Percentiles rank a stretch among this genome's conserved stretches.
These are phyloP conservation scores for Itoplectis maculator DNA, from an alignment of 2,888 invertebrate genomes.

Conservation along the genomic window DNA sequence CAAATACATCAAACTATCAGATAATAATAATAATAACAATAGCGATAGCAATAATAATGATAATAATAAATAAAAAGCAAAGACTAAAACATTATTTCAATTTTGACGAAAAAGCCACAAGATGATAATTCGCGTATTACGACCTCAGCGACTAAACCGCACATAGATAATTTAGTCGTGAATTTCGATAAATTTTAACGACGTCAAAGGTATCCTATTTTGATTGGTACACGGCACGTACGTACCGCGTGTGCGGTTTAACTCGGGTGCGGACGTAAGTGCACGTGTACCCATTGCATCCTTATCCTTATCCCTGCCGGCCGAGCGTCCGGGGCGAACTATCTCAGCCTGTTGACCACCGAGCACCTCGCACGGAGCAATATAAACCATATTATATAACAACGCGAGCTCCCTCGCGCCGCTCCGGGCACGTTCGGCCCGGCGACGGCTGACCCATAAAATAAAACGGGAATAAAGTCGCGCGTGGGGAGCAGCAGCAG, in stretches of 20 bases:
- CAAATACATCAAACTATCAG: no score
- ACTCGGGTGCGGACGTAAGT: neutral
- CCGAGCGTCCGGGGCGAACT: neutral
- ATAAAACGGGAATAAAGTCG: constrained; percentile 26
- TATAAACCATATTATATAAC: constrained; percentile 12
- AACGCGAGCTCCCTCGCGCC: constrained; percentile 3
- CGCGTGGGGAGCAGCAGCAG: neutral
- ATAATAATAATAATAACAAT: no score
- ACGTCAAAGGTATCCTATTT: neutral
- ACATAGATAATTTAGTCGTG: neutral
- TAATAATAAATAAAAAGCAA: no score
- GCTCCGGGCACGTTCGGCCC: neutral
- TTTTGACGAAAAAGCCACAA: no score
- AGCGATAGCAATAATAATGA: no score
- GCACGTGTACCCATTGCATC: neutral
- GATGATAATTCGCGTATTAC: no score
- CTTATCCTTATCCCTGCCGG: neutral
- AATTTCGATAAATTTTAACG: constrained; percentile 1
- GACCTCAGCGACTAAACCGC: neutral
- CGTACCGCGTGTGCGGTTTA: neutral
- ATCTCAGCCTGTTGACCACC: constrained; percentile 15
- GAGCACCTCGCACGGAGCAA: neutral
- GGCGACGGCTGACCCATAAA: constrained; percentile 5
- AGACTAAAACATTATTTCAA: no score
- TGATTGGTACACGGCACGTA: neutral